These are phyloP conservation scores for Hippotragus niger DNA, from an alignment of 2,113 vertebrate species.

Conservation along the genomic window DNA sequence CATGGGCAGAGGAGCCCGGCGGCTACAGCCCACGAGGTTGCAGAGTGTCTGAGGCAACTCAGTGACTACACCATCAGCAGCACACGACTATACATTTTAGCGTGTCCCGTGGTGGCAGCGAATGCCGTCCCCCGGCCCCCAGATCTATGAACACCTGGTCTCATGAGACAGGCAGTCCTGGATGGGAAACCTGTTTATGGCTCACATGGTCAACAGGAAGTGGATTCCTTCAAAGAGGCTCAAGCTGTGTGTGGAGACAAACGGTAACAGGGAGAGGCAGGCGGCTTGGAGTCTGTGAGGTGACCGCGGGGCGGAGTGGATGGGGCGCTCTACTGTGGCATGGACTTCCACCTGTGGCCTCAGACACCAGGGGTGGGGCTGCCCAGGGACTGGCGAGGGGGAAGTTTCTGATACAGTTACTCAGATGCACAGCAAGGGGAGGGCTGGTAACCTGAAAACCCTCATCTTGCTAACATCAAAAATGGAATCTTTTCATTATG, in stretches of 20 bases:
- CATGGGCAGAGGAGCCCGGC: not conserved
- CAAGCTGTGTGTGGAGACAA: not conserved
- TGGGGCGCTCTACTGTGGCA: not conserved
- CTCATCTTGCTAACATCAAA: not conserved
- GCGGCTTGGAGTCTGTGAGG: not conserved
- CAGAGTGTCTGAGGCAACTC: not conserved
- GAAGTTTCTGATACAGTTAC: not conserved
- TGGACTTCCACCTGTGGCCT: not conserved
- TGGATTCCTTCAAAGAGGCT: not conserved
- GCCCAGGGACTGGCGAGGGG: too few species aligned
- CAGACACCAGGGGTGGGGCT: fast-evolving
- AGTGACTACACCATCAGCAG: not conserved
- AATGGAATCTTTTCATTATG: not conserved
- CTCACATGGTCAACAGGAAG: not conserved
- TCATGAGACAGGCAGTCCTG: not conserved
- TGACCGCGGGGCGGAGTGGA: fast-evolving
- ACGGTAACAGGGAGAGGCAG: not conserved
- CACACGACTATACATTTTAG: not conserved
- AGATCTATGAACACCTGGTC: not conserved
- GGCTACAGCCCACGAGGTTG: not conserved
- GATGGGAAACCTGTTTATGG: not conserved
- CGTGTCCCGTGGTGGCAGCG: not conserved
- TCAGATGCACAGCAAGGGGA: not conserved
- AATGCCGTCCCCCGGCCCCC: fast-evolving
- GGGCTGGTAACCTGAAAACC: not conserved